Base-by-base conservation (phyloP, 2,113 vertebrate genomes). In the Microcebus murinus region DNA sequence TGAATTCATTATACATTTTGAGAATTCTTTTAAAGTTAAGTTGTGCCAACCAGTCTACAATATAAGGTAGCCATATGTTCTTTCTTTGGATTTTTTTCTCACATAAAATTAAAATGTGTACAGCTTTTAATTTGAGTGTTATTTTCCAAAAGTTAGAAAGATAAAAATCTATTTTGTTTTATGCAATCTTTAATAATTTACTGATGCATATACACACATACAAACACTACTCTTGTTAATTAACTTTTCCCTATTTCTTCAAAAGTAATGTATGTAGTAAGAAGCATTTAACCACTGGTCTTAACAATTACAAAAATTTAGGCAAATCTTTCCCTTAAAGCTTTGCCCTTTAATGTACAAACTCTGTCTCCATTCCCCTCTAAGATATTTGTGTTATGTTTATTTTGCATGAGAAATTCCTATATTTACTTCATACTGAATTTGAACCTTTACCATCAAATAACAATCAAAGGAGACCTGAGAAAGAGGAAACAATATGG, bases 11-110 rank as follows among this genome's bases (percentile, higher is more conserved):
- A 70, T 71, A 17, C 8, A 89, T 96, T 63, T 84, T 77, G 36
- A 85, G 39, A 93, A 80, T 63, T 42, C 14, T 20, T 95, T 96
- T 93, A 85, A 85, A 95, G 52, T 61, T 93, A 85, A 95, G 59
- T 61, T 93, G 36, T 52, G 36, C 71, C 89, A 90, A 39, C 3
- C 23, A 81, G 17, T 85, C 34, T 71, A 17, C 20, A 85, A 84
- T 91, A 88, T 68, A 84, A 80, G 50, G 48, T 94, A 90, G 27
- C 61, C 81, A 67, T 84, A 85, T 93, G 65, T 14, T 90, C 48
- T 63, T 90, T 87, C 48, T 79, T 83, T 55, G 34, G 6, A 77
- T 65, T 79, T 48, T 77, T 70, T 61, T 48, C 21, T 92, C 61
- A 92, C 29, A 89, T 67, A 77, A 96, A 74, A 95, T 93, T 48